Percentiles rank a stretch among this genome's conserved stretches.
Evolutionary conservation across 2,888 invertebrate species (phyloP).

Genomic region (Orchesella flavescens): DNA sequence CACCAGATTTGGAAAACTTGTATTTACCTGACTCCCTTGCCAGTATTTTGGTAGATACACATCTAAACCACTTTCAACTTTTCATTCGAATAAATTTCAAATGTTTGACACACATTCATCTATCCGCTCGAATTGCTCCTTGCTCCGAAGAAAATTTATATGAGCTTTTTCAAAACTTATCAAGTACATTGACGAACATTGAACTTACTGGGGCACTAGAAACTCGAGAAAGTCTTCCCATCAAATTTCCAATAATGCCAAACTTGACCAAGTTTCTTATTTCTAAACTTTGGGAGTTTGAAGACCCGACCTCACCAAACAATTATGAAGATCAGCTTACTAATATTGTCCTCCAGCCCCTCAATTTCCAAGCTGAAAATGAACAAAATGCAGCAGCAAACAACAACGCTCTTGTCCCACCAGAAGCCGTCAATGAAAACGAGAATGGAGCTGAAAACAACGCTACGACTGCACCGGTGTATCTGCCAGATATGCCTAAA

Average conservation of each 20-base stretch:
- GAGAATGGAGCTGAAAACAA: background rate
- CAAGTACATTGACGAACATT: conserved; percentile 12
- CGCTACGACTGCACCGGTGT: background rate
- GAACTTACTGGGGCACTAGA: conserved; percentile 27
- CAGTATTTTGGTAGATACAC: conserved; percentile 36
- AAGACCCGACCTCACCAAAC: conserved; percentile 24
- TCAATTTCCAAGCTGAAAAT: background rate
- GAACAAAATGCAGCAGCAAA: background rate
- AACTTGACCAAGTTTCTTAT: conserved; percentile 40
- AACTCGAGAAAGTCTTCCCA: conserved; percentile 31
- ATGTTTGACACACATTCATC: conserved; percentile 21
- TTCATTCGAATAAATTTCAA: conserved; percentile 16
- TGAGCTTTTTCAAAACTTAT: conserved; percentile 46
- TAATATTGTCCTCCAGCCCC: background rate
- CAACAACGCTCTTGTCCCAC: background rate
- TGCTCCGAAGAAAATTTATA: conserved; percentile 39
- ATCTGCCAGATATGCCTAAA: conserved; percentile 50
- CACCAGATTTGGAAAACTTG: conserved; percentile 50
- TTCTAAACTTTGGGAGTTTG: conserved; percentile 53
- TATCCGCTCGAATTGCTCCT: conserved; percentile 40
- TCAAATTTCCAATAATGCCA: conserved; percentile 38
- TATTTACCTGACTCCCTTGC: conserved; percentile 33
- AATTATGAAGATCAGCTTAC: conserved; percentile 41
- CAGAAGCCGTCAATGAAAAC: background rate
- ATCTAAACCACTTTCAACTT: conserved; percentile 39